Percentiles rank a stretch among this genome's conserved stretches.
phyloP scores from a whole-genome alignment of 92 coral and sea anemone genomes.

The Siderastrea siderea region DNA sequence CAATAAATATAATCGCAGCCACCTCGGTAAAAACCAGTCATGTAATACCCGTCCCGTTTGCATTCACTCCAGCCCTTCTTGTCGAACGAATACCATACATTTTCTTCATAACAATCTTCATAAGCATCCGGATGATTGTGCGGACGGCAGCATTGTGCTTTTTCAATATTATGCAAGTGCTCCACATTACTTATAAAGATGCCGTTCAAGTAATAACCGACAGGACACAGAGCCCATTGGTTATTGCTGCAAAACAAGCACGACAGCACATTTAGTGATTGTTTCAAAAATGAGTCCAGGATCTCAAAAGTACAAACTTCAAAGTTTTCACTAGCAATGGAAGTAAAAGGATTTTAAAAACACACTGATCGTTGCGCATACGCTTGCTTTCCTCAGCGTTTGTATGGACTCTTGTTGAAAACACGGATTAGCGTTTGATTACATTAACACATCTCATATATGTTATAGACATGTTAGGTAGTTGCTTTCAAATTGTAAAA shows the following conservation, averaged over 20 bases:
- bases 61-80: conserved; percentile 10
- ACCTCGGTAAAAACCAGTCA: conserved; percentile 29
- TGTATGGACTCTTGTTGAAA: too few species aligned
- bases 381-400: too few species aligned
- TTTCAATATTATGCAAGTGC: background rate
- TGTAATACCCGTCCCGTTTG: conserved; percentile 33
- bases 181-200: background rate
- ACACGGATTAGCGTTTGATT: too few species aligned
- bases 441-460: too few species aligned
- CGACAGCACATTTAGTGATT: background rate
- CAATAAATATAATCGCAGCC: conserved; percentile 22
- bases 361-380: too few species aligned
- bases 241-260: background rate
- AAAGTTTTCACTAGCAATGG: too few species aligned
- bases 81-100: background rate
- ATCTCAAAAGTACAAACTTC: too few species aligned
- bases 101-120: conserved; percentile 28
- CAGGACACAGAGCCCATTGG: conserved; percentile 29
- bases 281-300: too few species aligned
- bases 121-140: conserved; percentile 18
- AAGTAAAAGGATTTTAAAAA: too few species aligned
- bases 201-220: conserved; percentile 28
- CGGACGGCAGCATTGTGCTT: conserved; percentile 27
- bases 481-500: too few species aligned
- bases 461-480: too few species aligned